These are phyloP conservation scores for Epinotia ramella DNA, from an alignment of 2,888 invertebrate genomes.

Conservation along the genomic window DNA sequence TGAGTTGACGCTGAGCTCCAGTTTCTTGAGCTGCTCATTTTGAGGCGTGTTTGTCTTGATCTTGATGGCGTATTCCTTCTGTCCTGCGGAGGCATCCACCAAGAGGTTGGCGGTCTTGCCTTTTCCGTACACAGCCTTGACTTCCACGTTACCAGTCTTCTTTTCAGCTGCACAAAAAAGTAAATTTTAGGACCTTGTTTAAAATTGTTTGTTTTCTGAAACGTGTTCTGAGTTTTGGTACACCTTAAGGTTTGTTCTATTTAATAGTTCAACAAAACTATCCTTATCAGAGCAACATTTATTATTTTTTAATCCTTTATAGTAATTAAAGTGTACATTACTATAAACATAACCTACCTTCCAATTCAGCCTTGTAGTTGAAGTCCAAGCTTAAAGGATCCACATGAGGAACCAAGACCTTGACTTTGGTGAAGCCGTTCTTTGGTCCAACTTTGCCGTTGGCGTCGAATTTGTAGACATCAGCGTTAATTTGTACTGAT, in stretches of 20 bases:
- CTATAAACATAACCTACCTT: slow-evolving; percentile 55
- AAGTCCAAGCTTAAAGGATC: slow-evolving; percentile 77
- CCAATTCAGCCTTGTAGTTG: slow-evolving; percentile 73
- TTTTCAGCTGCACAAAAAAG: slow-evolving; percentile 61
- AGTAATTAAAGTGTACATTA: background rate
- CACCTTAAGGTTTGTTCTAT: background rate
- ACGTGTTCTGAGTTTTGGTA: background rate
- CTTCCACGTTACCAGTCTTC: slow-evolving; percentile 61
- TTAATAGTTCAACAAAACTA: background rate
- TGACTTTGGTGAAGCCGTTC: slow-evolving; percentile 71
- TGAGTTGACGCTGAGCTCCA: slow-evolving; percentile 78
- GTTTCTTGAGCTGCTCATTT: slow-evolving; percentile 78
- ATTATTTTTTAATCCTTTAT: background rate
- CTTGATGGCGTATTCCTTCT: slow-evolving; percentile 61
- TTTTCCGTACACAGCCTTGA: slow-evolving; percentile 75
- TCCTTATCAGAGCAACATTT: background rate
- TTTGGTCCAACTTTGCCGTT: slow-evolving; percentile 66
- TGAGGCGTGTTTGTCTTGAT: slow-evolving; percentile 69
- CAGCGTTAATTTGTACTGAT: slow-evolving; percentile 82
- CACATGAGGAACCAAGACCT: slow-evolving; percentile 74
- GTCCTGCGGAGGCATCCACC: slow-evolving; percentile 62
- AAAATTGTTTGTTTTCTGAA: background rate
- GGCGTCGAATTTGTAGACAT: slow-evolving; percentile 78
- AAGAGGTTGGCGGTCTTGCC: slow-evolving; percentile 75
- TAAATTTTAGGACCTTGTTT: background rate